Percentiles rank a stretch among this genome's conserved stretches.
Conservation (phyloP, 2,888 invertebrate species). For the Clunio marinus region DNA sequence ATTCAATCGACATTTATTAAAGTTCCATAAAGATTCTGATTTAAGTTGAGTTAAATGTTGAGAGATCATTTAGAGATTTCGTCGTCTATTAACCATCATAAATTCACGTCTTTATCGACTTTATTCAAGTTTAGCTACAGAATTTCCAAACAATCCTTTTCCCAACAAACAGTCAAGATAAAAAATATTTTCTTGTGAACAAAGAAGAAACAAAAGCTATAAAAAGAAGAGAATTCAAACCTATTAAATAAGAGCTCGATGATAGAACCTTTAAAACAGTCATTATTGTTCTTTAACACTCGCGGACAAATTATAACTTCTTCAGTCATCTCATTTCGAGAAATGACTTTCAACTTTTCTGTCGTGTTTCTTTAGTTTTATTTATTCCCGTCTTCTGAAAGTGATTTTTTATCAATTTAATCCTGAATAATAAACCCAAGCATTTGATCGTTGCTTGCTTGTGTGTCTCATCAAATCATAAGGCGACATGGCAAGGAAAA, state of each 20-base stretch:
- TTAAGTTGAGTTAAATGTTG: no score
- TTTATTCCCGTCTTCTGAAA: not conserved
- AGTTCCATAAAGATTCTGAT: no score
- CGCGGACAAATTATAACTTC: constrained; percentile 13
- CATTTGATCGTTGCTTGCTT: not conserved
- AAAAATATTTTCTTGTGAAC: constrained; percentile 4
- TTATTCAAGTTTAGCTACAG: no score
- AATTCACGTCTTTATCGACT: no score
- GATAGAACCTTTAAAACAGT: constrained; percentile 11
- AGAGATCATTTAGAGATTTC: no score
- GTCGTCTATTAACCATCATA: no score
- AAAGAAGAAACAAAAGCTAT: not conserved
- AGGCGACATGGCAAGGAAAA: no score
- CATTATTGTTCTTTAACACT: constrained; percentile 26
- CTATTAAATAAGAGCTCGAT: not conserved
- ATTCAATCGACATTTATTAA: no score
- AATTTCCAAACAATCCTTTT: no score
- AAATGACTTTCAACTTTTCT: not conserved
- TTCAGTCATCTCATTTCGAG: not conserved
- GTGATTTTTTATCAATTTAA: constrained; percentile 29
- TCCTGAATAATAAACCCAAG: constrained; percentile 28
- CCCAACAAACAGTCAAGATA: not conserved
- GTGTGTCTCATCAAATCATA: not conserved
- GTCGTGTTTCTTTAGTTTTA: no score
- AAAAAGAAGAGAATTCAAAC: not conserved